These are phyloP conservation scores for Xerus rutilus DNA, from an alignment of 2,797 vertebrate genomes.

Conservation along the genomic window DNA sequence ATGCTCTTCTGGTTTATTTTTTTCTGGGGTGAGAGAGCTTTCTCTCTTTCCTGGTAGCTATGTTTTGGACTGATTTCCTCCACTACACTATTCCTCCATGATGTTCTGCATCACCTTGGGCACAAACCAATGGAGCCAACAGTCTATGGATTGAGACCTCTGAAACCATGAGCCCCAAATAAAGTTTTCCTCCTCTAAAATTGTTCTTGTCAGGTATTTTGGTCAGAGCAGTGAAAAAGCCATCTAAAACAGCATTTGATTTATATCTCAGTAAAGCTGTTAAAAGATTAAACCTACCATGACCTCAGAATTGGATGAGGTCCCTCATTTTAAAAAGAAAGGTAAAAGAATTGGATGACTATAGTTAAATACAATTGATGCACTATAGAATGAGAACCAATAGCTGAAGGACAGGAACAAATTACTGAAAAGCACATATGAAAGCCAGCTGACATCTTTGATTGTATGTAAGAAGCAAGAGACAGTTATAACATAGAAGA, in stretches of 20 bases:
- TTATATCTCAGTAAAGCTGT: not conserved
- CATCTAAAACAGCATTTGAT: not conserved
- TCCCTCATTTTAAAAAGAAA: slow-evolving; percentile 12
- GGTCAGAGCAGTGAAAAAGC: too few species aligned
- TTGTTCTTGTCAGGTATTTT: too few species aligned
- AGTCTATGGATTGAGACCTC: too few species aligned
- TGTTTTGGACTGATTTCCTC: too few species aligned
- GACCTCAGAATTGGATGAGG: not conserved
- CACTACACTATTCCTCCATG: too few species aligned
- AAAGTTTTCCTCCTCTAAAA: too few species aligned
- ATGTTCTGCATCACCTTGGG: too few species aligned
- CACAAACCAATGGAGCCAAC: too few species aligned
- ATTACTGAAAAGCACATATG: not conserved
- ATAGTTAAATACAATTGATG: not conserved
- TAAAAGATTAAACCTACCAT: slow-evolving; percentile 7
- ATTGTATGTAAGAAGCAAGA: slow-evolving; percentile 35
- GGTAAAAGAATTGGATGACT: not conserved
- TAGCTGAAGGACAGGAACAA: not conserved
- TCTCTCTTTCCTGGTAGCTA: too few species aligned
- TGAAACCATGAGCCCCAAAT: too few species aligned
- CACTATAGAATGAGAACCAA: not conserved
- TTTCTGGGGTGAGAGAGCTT: too few species aligned
- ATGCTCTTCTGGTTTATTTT: too few species aligned
- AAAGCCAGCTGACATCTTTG: not conserved
- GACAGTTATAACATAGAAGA: not conserved